A percentile compares a stretch with the other conserved stretches of the same genome.
Conservation (phyloP, 2,797 vertebrate species). For the Gallirallus australis region DNA sequence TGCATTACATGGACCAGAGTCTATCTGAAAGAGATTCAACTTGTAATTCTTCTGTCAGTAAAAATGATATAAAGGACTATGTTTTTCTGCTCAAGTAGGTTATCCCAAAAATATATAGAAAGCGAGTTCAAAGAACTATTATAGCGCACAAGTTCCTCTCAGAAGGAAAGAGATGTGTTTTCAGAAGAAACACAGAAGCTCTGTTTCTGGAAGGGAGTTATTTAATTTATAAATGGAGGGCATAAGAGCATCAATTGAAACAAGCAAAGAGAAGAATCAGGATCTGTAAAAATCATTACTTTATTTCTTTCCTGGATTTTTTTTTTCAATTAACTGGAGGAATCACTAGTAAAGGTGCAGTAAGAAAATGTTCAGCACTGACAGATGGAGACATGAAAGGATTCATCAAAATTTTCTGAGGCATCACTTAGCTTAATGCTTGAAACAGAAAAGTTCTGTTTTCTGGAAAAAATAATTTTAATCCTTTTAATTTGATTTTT, state of each 20-base stretch:
- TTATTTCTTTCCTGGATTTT: not conserved
- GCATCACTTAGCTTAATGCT: not conserved
- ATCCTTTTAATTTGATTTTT: not conserved
- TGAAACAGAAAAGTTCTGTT: not conserved
- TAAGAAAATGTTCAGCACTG: not conserved
- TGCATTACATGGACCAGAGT: not conserved
- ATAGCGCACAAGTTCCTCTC: not conserved
- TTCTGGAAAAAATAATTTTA: not conserved
- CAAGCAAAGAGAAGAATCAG: not conserved
- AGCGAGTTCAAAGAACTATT: not conserved
- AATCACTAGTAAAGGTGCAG: not conserved
- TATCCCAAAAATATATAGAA: not conserved
- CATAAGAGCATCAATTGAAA: not conserved
- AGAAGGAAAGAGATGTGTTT: not conserved
- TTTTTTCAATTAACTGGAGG: not conserved
- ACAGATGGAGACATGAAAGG: not conserved
- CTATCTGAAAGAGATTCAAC: not conserved
- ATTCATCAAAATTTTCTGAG: not conserved
- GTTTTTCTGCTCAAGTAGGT: not conserved
- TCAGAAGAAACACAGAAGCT: not conserved
- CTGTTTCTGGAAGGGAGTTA: not conserved
- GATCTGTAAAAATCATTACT: not conserved
- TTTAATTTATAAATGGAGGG: not conserved
- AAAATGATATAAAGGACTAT: not conserved
- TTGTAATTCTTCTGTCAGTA: not conserved